A percentile compares a stretch with the other conserved stretches of the same genome.
These are phyloP conservation scores for Desmodus rotundus DNA, from an alignment of 2,113 vertebrate genomes.

Conservation along the genomic window DNA sequence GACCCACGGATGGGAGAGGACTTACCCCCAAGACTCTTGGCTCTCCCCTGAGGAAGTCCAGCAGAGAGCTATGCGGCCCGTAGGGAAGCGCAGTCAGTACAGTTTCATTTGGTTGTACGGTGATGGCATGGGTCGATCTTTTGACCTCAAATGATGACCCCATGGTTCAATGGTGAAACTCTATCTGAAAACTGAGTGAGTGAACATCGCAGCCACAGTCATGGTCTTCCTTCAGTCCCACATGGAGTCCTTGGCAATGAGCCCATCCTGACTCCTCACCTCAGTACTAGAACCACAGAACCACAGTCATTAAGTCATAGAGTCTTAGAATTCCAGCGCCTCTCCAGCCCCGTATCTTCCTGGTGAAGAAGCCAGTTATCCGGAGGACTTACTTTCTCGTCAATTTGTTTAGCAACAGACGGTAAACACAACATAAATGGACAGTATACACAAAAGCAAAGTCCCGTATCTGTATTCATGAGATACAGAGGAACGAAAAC, in stretches of 20 bases:
- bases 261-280: neutral
- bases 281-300: constrained; percentile 29
- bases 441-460: neutral
- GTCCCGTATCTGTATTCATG: neutral
- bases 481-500: neutral
- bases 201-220: neutral
- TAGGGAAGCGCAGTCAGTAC: constrained; percentile 48
- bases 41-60: constrained; percentile 60
- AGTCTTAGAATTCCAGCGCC: constrained; percentile 47
- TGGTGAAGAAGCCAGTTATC: neutral
- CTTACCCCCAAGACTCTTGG: constrained; percentile 69
- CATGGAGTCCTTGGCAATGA: neutral
- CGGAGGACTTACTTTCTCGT: neutral
- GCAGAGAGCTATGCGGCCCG: constrained; percentile 37
- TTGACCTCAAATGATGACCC: neutral
- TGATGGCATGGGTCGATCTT: neutral
- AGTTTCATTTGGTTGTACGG: neutral
- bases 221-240: neutral
- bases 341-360: neutral
- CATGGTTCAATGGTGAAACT: constrained; percentile 31
- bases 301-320: constrained; percentile 50
- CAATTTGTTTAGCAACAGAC: neutral
- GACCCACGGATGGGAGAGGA: neutral
- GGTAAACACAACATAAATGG: neutral
- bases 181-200: neutral